Evolutionary conservation across 1,140 invertebrate genomes (phyloP).

Genomic region (Platorchestia sp.): DNA sequence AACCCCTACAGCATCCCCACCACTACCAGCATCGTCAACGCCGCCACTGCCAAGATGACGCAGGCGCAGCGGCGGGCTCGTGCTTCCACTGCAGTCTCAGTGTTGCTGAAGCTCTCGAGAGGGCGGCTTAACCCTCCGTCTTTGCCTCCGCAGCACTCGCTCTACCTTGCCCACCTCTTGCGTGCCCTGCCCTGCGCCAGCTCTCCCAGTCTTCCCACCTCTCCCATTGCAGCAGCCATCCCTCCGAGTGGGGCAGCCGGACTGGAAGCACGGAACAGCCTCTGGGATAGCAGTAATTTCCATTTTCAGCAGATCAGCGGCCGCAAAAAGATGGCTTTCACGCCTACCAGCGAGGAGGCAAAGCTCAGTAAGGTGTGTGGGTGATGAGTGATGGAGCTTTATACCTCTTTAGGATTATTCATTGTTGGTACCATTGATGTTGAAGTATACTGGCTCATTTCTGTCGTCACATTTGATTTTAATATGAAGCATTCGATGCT

Average conservation of each 20-base stretch:
- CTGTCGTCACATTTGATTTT: too few relatives aligned
- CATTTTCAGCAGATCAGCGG: background rate
- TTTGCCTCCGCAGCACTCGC: background rate
- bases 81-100: constrained; percentile 13
- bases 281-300: background rate
- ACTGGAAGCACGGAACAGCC: background rate
- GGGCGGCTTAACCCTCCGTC: constrained; percentile 8
- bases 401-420: background rate
- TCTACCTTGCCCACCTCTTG: background rate
- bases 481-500: too few relatives aligned
- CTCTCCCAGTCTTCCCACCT: background rate
- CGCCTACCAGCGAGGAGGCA: background rate
- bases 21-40: constrained; percentile 33
- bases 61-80: constrained; percentile 16
- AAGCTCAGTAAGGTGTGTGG: background rate
- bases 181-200: background rate
- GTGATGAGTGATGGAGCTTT: background rate
- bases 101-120: background rate
- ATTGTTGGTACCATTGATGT: too few relatives aligned
- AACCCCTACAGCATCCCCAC: constrained; percentile 47
- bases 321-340: constrained; percentile 5
- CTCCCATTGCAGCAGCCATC: background rate
- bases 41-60: constrained; percentile 32
- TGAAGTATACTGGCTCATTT: too few relatives aligned
- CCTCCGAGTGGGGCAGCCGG: background rate